Base-by-base conservation (phyloP, 2,797 vertebrate species). In the Gouania willdenowi region DNA sequence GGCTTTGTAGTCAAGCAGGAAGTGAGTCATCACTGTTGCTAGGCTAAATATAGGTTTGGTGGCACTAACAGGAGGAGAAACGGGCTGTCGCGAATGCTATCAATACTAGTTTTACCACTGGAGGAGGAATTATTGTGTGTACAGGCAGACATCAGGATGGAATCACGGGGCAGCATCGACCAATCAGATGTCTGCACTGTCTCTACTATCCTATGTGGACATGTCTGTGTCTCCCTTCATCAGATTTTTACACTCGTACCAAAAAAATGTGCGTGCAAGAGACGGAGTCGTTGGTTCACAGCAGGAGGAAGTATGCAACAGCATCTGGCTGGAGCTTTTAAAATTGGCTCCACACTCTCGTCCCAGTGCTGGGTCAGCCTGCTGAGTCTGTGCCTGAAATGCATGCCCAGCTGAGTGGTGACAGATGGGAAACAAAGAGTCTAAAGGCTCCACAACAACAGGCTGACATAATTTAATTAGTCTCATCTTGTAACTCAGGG, bases 21-120 rank as follows among this genome's bases (percentile, higher is more conserved):
- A 86, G 82, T 87, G 86, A 86, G 82, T 86, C 84, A 87, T 72
- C 25, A 8, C 84, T 84, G 76, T 84, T 85, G 76, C 85, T 77
- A 71, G 53, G 81, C 83, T 86, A 88, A 87, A 88, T 87, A 85
- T 86, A 87, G 77, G 70, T 46, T 60, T 36, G 42, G 49, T 52
- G 40, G 59, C n/a, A 37, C 57, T 66, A 45, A 56, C 45, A 45
- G 66, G 52, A 67, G 77, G 72, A 13, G 36, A 59, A 53, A 70
- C 11, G 31, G 33, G 46, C 42, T 48, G 18, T 70, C 58, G 56
- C 63, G 72, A 52, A 68, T 57, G 62, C 76, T 77, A 66, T 81
- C 74, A 79, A 79, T 74, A 71, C 29, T 38, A 42, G 22, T 51
- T 29, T 27, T 46, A 36, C 31, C 20, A 10, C 5, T 25, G 54